A percentile compares a stretch with the other conserved stretches of the same genome.
Evolutionary conservation across 2,888 invertebrate genomes (phyloP).

Genomic region (Disparrhopalites patrizii): DNA sequence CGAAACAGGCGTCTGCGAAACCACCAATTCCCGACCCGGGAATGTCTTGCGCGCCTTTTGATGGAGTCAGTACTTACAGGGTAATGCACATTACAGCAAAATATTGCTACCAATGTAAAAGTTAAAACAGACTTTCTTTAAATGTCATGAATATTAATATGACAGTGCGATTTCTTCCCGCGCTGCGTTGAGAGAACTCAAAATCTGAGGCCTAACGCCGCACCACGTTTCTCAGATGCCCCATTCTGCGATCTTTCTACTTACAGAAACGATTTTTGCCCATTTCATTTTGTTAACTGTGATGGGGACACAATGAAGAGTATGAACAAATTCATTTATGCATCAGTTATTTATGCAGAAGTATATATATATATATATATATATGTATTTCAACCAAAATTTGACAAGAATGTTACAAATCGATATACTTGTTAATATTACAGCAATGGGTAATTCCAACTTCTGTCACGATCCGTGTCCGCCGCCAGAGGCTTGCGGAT

Average conservation of each 20-base stretch:
- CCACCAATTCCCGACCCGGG: conserved; percentile 12
- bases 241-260: conserved; percentile 33
- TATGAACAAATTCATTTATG: not conserved
- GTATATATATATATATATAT: not conserved
- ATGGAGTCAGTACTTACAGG: conserved; percentile 32
- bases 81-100: not conserved
- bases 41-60: conserved; percentile 23
- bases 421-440: not conserved
- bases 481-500: conserved; percentile 9
- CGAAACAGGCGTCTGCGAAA: conserved; percentile 16
- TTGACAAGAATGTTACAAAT: conserved; percentile 17
- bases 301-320: conserved; percentile 21
- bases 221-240: conserved; percentile 30
- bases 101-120: not conserved
- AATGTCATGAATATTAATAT: not conserved
- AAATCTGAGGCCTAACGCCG: conserved; percentile 27
- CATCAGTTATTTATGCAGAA: not conserved
- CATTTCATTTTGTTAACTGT: conserved; percentile 37
- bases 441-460: not conserved
- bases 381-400: conserved; percentile 14
- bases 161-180: conserved; percentile 27
- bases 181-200: not conserved
- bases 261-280: conserved; percentile 35
- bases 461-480: conserved; percentile 26
- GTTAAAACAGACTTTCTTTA: not conserved